Percentiles rank a stretch among this genome's conserved stretches.
phyloP scores from a whole-genome alignment of 1,140 invertebrate species.

The Aradophagus sp. region DNA sequence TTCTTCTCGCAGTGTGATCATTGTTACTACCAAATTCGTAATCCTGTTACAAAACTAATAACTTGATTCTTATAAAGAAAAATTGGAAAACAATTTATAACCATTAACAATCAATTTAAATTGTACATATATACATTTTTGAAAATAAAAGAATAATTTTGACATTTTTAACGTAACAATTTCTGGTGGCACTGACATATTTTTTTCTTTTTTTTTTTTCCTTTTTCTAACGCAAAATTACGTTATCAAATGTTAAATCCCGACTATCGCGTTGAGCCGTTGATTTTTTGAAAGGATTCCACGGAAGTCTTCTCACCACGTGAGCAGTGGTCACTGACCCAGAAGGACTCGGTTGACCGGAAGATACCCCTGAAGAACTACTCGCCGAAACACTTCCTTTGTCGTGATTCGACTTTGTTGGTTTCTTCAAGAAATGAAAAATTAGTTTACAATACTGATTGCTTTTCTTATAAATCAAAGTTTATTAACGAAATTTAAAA shows the following conservation, averaged over 20 bases:
- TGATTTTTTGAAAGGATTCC: slow-evolving; percentile 81
- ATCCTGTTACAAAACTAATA: too few species aligned
- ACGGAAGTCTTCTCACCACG: slow-evolving; percentile 77
- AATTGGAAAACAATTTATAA: too few species aligned
- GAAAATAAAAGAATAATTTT: too few species aligned
- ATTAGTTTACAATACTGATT: too few species aligned
- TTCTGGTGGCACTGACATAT: background rate
- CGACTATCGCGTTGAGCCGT: slow-evolving; percentile 74
- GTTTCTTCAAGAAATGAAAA: slow-evolving; percentile 64
- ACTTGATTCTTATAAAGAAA: too few species aligned
- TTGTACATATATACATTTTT: too few species aligned
- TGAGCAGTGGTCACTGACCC: slow-evolving; percentile 78
- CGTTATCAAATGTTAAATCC: slow-evolving; percentile 77
- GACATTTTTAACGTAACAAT: too few species aligned
- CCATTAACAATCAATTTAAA: too few species aligned
- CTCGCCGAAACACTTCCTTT: slow-evolving; percentile 78
- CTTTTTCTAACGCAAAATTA: slow-evolving; percentile 76
- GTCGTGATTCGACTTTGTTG: slow-evolving; percentile 69
- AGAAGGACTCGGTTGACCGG: slow-evolving; percentile 78
- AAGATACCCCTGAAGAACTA: slow-evolving; percentile 78
- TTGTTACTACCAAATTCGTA: too few species aligned
- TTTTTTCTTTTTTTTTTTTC: background rate
- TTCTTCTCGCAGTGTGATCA: too few species aligned
- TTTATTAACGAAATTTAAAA: too few species aligned
- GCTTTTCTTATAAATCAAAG: too few species aligned